Conservation (phyloP, 2,113 vertebrate genomes). For the Terrapene triunguis region DNA sequence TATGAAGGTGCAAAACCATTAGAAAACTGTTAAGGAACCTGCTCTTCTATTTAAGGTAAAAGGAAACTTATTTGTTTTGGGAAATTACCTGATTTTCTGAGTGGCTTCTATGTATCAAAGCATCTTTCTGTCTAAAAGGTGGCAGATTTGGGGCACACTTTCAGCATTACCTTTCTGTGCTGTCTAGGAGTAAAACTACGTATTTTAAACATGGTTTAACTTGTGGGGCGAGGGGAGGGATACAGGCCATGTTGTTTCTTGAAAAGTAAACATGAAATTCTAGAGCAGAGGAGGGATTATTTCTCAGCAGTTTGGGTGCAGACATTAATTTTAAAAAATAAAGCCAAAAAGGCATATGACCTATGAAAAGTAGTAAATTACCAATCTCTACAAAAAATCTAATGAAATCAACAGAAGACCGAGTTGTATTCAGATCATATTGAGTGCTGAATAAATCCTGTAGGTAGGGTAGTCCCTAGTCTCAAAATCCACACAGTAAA, state of each 20-base stretch:
- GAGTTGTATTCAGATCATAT: background rate
- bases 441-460: accelerated
- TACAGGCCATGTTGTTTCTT: background rate
- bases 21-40: background rate
- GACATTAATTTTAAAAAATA: background rate
- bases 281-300: background rate
- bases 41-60: background rate
- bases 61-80: background rate
- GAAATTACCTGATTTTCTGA: background rate
- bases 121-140: background rate
- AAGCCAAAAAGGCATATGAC: background rate
- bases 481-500: background rate
- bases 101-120: background rate
- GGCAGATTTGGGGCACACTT: accelerated
- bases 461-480: background rate
- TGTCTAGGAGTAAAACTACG: accelerated
- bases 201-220: background rate
- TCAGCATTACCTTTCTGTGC: background rate
- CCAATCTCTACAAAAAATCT: background rate
- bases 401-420: background rate
- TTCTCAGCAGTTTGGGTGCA: background rate
- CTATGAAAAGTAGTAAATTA: background rate
- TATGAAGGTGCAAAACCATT: background rate
- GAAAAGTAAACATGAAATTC: background rate
- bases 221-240: accelerated